Conservation (phyloP, 2,113 vertebrate species). For the Cettia cetti region DNA sequence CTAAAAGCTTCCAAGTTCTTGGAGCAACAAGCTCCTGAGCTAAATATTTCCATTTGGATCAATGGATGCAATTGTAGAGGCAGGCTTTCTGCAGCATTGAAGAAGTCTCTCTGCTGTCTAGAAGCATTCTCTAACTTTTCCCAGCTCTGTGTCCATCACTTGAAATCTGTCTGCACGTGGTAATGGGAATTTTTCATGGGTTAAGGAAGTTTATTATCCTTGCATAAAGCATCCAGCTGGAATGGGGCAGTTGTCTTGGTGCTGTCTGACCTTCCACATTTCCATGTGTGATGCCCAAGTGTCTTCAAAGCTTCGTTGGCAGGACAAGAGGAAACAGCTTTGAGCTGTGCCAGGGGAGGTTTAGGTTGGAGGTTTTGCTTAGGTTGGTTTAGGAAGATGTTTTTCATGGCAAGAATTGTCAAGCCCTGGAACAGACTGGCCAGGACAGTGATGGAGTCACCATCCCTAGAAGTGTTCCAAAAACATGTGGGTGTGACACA, state of each 20-base stretch:
- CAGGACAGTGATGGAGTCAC: not conserved
- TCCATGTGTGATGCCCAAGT: accelerated
- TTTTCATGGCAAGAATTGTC: not conserved
- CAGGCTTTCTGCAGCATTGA: not conserved
- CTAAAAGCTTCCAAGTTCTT: not conserved
- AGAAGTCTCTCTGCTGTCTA: not conserved
- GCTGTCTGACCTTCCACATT: accelerated
- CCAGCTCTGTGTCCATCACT: not conserved
- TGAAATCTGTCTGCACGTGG: not conserved
- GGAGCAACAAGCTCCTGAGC: not conserved
- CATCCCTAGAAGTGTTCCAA: not conserved
- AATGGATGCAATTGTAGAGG: not conserved
- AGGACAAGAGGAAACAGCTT: not conserved
- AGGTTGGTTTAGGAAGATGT: not conserved
- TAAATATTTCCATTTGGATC: not conserved
- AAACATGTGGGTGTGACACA: not conserved
- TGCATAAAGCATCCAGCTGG: not conserved
- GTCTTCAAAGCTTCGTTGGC: not conserved
- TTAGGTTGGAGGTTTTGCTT: not conserved
- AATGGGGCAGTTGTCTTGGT: not conserved
- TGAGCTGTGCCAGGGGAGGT: not conserved
- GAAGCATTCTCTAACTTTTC: not conserved
- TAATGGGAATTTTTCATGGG: not conserved
- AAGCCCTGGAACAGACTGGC: not conserved
- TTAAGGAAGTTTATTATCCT: not conserved